Percentiles rank a stretch among this genome's conserved stretches.
Conservation (phyloP, 2,888 invertebrate genomes). For the Drosophila emarginata region DNA sequence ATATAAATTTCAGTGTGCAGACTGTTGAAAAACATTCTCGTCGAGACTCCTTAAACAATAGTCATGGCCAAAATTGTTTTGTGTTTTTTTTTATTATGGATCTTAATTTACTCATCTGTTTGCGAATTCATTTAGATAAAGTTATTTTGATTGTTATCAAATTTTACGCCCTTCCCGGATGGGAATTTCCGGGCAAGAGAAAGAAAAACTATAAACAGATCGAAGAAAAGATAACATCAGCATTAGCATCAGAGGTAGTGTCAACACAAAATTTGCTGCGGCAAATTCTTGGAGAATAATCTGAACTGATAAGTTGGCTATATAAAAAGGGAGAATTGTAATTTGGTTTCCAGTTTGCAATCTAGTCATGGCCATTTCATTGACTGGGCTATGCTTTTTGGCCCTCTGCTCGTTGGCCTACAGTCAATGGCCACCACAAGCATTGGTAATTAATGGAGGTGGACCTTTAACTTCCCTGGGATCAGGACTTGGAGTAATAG, state of each 20-base stretch:
- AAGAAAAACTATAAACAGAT: constrained; percentile 51
- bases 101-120: neutral
- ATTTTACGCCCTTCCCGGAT: constrained; percentile 14
- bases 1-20: neutral
- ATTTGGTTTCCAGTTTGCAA: neutral
- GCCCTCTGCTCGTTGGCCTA: constrained; percentile 32
- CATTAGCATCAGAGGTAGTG: constrained; percentile 11
- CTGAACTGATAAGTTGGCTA: constrained; percentile 34
- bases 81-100: too few relatives aligned
- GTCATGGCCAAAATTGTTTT: too few relatives aligned
- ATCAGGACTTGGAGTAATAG: constrained; percentile 7
- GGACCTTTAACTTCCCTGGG: neutral
- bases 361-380: constrained; percentile 41
- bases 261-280: constrained; percentile 58
- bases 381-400: constrained; percentile 44
- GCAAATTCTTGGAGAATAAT: constrained; percentile 55
- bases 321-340: constrained; percentile 21
- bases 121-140: neutral
- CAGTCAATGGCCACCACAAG: constrained; percentile 16
- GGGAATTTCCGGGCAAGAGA: constrained; percentile 7
- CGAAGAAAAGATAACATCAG: constrained; percentile 43
- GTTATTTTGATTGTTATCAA: neutral
- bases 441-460: neutral
- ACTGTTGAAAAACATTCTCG: neutral
- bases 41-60: too few relatives aligned